Evolutionary conservation across 2,888 invertebrate species (phyloP), one percentile per base, ranked within the genome.

Genomic region (Thecocarcelia acutangulata): DNA sequence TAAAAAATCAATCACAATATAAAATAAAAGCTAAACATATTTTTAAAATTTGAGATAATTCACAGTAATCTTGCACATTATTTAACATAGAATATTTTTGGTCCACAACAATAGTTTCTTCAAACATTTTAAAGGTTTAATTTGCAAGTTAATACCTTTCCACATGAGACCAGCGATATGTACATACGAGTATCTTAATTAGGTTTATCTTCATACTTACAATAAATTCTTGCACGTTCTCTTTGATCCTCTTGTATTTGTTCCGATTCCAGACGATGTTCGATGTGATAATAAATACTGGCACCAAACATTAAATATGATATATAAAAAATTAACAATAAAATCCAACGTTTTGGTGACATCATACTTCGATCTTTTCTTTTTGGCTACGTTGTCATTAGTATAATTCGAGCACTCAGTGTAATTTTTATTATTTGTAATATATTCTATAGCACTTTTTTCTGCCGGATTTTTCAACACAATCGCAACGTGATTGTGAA

Each of bases 281-380:
- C 96, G 85, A 96, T 94, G 87, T 94, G 93, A 91, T 96, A 95
- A 90, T 96, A 97, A 85, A 97, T 94, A 83, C 94, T 94, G n/a
- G 97, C 96, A 11, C 97, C 97, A 79, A 97, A 93, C 86, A 96
- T 91, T 84, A 96, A 91, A 88, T 96, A 96, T 79, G 94, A 93
- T 78, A 96, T 92, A 88, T 96, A 96, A 86, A 96, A 92, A 85
- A 94, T 92, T 85, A 95, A 92, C 91, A 96, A 92, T 85, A 94
- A 94, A 84, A 95, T 92, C 93, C 95, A 93, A 92, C 96, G 95
- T 92, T 94, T 95, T 89, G 94, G 95, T 90, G 95, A 94, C 96
- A 96, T 96, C 91, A 87, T 82, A 59, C 56, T 75, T 19, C 40
- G n/a, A n/a, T 21, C 9, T 70, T 33, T 56, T 56, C 17, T 44